Percentiles rank a stretch among this genome's conserved stretches.
phyloP scores from a whole-genome alignment of 2,797 vertebrate genomes.

The Tadarida brasiliensis region DNA sequence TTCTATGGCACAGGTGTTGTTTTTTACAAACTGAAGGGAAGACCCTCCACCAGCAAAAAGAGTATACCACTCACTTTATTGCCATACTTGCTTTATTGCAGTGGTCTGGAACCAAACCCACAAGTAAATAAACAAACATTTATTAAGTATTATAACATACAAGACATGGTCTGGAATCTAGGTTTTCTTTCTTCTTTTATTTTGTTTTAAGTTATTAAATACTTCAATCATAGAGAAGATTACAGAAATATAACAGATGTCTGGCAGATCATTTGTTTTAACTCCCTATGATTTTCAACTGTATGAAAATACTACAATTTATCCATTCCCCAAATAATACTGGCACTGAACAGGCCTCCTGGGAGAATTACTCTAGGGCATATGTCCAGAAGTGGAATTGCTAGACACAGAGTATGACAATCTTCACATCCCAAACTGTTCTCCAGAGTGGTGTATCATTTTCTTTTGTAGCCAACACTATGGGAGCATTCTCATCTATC shows the following conservation, averaged over 20 bases:
- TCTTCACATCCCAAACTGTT: not conserved
- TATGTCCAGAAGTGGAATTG: not conserved
- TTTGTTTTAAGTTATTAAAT: constrained; percentile 64
- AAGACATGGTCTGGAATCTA: constrained; percentile 22
- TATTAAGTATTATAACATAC: not conserved
- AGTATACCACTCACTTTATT: not conserved
- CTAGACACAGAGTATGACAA: not conserved
- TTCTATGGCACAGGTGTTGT: not conserved
- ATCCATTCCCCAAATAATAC: not conserved
- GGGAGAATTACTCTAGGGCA: not conserved
- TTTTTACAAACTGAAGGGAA: not conserved
- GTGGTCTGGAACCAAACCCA: not conserved
- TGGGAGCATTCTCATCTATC: constrained; percentile 11
- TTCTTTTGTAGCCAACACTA: not conserved
- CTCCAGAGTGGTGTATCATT: not conserved
- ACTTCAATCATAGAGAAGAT: constrained; percentile 56
- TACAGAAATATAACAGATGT: constrained; percentile 55
- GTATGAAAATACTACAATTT: constrained; percentile 11
- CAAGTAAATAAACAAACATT: not conserved
- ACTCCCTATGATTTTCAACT: constrained; percentile 27
- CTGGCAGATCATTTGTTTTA: constrained; percentile 59
- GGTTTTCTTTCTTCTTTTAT: constrained; percentile 51
- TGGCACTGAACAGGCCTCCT: not conserved
- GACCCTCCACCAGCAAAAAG: not conserved
- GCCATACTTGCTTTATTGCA: not conserved